Evolutionary conservation across 92 coral and sea anemone genomes (phyloP), one percentile per base, ranked within the genome.

Genomic region (Phenganax marumi): DNA sequence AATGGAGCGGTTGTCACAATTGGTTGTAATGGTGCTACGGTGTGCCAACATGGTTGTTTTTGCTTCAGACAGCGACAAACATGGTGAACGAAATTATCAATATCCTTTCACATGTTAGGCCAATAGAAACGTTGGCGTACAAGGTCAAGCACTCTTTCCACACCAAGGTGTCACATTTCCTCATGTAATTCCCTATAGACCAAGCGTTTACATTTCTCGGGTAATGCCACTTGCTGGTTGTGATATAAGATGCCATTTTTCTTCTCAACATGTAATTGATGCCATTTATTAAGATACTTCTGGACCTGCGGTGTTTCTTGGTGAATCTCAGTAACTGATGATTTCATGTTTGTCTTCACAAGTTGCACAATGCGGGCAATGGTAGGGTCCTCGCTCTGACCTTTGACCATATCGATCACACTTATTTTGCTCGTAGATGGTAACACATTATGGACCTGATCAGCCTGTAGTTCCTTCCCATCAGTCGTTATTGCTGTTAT

Each of bases 91-190:
- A 86, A 79, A 33, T 79, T 52, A 24, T 68, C 75, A 52, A 79
- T 86, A 62, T 86, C 81, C 22, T 43, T 12, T 51, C 83, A n/a
- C n/a, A n/a, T n/a, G n/a, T n/a, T n/a, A n/a, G n/a, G n/a, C n/a
- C n/a, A n/a, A n/a, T n/a, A n/a, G 48, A 74, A 84, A 26, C 76
- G 2, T 24, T 84, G 54, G 6, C 86, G 56, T 23, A 75, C 80
- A 14, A 70, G 25, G 18, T 60, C 72, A 14, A 79, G 56, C 55
- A 63, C 84, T 8, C 84, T 61, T 56, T 79, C 84, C 53, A 87
- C 19, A 53, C 90, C 85, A 74, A 87, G 60, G 73, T 85, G 88
- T 61, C 85, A 84, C 88, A 85, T 79, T 56, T 85, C 88, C 26
- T 78, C 88, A 65, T 85, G 88, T 17, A 85, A 79, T 52, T 85